phyloP scores from a whole-genome alignment of 2,888 invertebrate genomes.

The Drosophila macrospina region DNA sequence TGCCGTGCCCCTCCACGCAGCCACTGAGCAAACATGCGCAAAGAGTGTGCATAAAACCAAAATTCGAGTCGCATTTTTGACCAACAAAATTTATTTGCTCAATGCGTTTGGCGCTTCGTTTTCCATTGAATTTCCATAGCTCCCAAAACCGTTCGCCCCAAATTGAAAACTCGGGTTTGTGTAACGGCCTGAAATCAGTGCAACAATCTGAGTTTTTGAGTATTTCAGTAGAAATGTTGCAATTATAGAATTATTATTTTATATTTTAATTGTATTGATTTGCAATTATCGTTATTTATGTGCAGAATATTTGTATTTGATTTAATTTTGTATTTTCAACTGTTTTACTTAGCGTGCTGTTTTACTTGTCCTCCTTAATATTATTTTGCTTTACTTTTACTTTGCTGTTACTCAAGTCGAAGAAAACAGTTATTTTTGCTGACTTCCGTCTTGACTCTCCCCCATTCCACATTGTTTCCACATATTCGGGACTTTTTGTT shows the following conservation, averaged over 20 bases:
- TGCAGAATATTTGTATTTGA: not conserved
- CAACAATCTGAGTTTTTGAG: not conserved
- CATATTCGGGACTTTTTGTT: not conserved
- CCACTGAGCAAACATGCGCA: slow-evolving; percentile 43
- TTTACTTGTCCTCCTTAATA: too few relatives aligned
- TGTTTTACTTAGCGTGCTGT: not conserved
- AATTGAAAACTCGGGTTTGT: slow-evolving; percentile 2
- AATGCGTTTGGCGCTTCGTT: slow-evolving; percentile 63
- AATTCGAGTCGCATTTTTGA: slow-evolving; percentile 45
- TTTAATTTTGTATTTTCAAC: not conserved
- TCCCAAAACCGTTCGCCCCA: slow-evolving; percentile 1
- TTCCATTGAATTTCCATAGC: slow-evolving; percentile 18
- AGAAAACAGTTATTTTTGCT: not conserved
- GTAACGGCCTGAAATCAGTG: slow-evolving; percentile 7
- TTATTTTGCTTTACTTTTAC: not conserved
- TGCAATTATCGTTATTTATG: not conserved
- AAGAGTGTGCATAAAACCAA: slow-evolving; percentile 17
- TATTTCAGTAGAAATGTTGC: not conserved
- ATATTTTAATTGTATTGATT: not conserved
- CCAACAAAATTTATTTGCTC: slow-evolving; percentile 63
- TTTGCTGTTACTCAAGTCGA: slow-evolving; percentile 1
- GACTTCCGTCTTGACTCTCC: slow-evolving; percentile 17
- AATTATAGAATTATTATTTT: not conserved
- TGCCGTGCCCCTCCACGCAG: not conserved
- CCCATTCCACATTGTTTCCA: not conserved